Evolutionary conservation across 2,797 vertebrate genomes (phyloP), one percentile per base, ranked within the genome.

Genomic region (Hyperoplus immaculatus): DNA sequence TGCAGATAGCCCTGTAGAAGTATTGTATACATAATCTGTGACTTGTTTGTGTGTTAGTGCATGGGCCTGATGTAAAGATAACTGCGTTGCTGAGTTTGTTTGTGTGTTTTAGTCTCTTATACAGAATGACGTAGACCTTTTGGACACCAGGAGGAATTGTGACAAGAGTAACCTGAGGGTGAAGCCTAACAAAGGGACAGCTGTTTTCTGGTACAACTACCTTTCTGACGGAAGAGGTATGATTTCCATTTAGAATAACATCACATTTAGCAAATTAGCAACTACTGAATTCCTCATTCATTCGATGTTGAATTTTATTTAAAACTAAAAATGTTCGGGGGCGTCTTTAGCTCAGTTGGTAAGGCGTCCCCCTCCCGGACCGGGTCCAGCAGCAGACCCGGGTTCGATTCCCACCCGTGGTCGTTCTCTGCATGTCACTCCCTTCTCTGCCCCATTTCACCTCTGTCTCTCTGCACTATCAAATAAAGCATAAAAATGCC

Each of bases 181-280:
- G 86, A 99, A 96, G 89, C 98, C 98, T 3, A 95, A 91, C 72
- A 97, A 97, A 93, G 98, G 98, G 70, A 99, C 96, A 4, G 98
- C 98, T 16, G 97, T 99, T 74, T 98, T 99, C 93, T 99, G 98
- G 98, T 99, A 99, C 93, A 99, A 99, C 93, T 99, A 99, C 90
- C 95, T 99, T 69, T 98, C 98, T 36, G 96, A 99, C 1, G 98
- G 98, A 82, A 96, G 95, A 97, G 98, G 98, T 99, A 95, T 49
- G 57, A 70, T 54, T 15, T 4, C 2, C 2, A 55, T 45, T 2
- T 12, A 58, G 46, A 50, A 62, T n/a, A 8, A 49, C 16, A 60
- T 4, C 6, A 21, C 6, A 4, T 43, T 49, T 63, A 8, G 18
- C n/a, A 49, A 15, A 64, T 58, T 1, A 38, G 3, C 16, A 57